Base-by-base conservation (phyloP, 2,888 invertebrate genomes). In the Chymomyza procnemis region DNA sequence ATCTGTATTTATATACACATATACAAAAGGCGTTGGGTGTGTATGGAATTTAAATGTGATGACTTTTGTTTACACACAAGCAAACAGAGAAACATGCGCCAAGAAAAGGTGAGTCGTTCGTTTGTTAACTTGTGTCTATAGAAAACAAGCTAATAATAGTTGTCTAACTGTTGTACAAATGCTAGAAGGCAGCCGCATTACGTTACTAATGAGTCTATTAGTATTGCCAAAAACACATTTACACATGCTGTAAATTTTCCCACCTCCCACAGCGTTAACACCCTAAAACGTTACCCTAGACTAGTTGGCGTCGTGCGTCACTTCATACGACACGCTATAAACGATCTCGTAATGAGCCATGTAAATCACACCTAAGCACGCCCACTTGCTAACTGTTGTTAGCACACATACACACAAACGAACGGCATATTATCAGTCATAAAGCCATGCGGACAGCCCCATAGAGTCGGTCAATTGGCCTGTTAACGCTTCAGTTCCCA, bases 11-110 rank as follows among this genome's bases (percentile, higher is more conserved):
- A 26, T 26, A 41, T 41, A 41, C 2, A 8, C 12, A 34, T 41
- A 41, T 41, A 46, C 19, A 60, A 73, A 70, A 85, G 74, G 83
- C 65, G 75, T 71, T 64, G 73, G 75, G 73, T 64, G 72, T 57
- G 16, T 30, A 74, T 77, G 67, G 74, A 75, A 78, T 82, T 80
- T 77, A 75, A 83, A 85, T 85, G 76, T 80, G 73, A 70, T 69
- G 69, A 62, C 69, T 73, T 73, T 47, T 73, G 73, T 73, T 62
- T 82, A 67, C 82, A 73, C 78, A 73, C 78, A 61, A 26, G 30
- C 61, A 48, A 22, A 63, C 55, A 55, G n/a, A n/a, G n/a, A n/a
- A n/a, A n/a, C n/a, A 60, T 48, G 26, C 14, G n/a, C 14, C 9
- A 69, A 46, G 54, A 64, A 64, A 62, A n/a, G n/a, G 71, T 67